Base-by-base conservation (phyloP, 2,113 vertebrate species). In the Tringa solitaria region DNA sequence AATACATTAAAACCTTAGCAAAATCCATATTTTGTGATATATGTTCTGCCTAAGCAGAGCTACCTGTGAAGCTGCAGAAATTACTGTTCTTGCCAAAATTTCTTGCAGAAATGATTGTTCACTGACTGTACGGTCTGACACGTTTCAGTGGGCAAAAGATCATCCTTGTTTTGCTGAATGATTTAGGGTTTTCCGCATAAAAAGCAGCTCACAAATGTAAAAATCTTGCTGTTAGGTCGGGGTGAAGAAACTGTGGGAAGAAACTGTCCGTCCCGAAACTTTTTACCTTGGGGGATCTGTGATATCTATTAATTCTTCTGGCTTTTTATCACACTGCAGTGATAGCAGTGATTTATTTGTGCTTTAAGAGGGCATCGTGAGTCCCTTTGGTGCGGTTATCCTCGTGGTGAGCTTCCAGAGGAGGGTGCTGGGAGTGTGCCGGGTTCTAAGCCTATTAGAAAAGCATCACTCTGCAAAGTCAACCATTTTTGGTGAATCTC, bases 261-360 rank as follows among this genome's bases (percentile, higher is more conserved):
- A 81, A 88, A 6, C 75, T 19, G 21, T 50, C 48, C 37, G 9
- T 72, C 63, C 63, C 2, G 1, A 33, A 22, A 35, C 12, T 30
- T 68, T 43, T 67, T n/a, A 9, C 2, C 0, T 12, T 4, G 2
- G 46, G 72, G 35, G 43, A 30, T 82, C 51, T 45, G 21, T 23
- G n/a, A 2, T 32, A 4, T 0, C 0, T 37, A 5, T 48, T n/a
- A 39, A 33, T 60, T 4, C 0, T 54, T 68, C 10, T 19, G 48
- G 17, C 6, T 14, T 63, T 63, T 20, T 76, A 28, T 57, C 46
- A 1, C 9, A 60, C 50, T 33, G 45, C 75, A 6, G 11, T 9
- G 26, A 6, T 28, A 20, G 2, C 3, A 20, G 46, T 22, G 83
- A 67, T 79, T 76, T 43, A 5, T 35, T 24, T 65, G 50, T 8